Conservation (phyloP, 2,113 vertebrate genomes). For the Platycercus adscitus region DNA sequence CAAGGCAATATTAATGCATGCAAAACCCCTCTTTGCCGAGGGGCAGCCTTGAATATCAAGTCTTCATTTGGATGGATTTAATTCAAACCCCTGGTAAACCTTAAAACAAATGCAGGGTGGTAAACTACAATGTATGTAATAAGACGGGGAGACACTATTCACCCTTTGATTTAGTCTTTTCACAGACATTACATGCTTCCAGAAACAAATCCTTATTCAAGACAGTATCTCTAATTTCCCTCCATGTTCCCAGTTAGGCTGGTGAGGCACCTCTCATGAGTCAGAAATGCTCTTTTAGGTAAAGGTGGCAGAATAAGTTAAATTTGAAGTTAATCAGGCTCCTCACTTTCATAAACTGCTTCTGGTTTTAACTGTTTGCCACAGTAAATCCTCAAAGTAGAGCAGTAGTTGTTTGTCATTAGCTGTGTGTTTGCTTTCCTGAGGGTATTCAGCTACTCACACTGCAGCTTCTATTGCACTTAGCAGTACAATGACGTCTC, state of each 20-base stretch:
- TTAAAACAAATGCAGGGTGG: background rate
- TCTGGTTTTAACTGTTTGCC: background rate
- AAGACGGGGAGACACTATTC: background rate
- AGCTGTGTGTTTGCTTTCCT: conserved; percentile 42
- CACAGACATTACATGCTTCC: background rate
- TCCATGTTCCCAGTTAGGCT: background rate
- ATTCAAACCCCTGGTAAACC: conserved; percentile 30
- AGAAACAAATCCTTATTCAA: background rate
- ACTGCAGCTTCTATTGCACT: conserved; percentile 48
- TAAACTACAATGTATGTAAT: background rate
- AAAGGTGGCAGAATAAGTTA: background rate
- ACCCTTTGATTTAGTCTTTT: background rate
- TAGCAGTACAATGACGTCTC: conserved; percentile 29
- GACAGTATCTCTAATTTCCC: background rate
- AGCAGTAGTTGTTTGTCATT: conserved; percentile 16
- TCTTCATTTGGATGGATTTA: conserved; percentile 35
- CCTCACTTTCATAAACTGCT: background rate
- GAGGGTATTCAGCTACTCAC: conserved; percentile 38
- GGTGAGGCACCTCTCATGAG: background rate
- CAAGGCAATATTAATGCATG: conserved; percentile 67
- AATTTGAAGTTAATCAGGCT: background rate
- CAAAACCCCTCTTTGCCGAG: conserved; percentile 34
- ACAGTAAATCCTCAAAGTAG: conserved; percentile 1
- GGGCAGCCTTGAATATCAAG: conserved; percentile 51
- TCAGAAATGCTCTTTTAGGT: background rate